These are phyloP conservation scores for Brachystomella parvula DNA, from an alignment of 1,140 invertebrate genomes.

Conservation along the genomic window DNA sequence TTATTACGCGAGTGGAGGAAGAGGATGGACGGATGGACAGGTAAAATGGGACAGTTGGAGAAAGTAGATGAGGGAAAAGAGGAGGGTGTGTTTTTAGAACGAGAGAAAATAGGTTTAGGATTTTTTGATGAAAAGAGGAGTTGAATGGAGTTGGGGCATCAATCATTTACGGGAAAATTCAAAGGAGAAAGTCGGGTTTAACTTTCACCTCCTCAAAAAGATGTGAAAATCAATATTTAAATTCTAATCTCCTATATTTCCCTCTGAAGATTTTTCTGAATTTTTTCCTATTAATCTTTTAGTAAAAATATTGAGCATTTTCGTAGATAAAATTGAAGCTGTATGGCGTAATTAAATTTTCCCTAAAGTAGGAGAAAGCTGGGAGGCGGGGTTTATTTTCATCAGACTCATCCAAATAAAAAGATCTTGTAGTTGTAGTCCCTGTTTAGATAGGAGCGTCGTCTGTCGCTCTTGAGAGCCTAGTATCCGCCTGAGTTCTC, in stretches of 20 bases:
- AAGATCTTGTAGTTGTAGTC: slow-evolving; percentile 6
- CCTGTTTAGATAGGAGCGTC: background rate
- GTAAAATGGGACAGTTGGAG: background rate
- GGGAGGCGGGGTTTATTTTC: too few species aligned
- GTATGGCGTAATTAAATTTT: too few species aligned
- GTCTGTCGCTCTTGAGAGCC: background rate
- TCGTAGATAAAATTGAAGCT: too few species aligned
- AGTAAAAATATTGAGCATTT: too few species aligned
- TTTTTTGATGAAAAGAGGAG: slow-evolving; percentile 3
- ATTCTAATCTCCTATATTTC: too few species aligned
- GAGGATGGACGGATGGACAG: slow-evolving; percentile 4
- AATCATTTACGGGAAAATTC: slow-evolving; percentile 28
- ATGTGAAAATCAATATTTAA: too few species aligned
- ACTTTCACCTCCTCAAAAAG: too few species aligned
- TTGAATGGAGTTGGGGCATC: slow-evolving; percentile 17
- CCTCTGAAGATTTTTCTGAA: too few species aligned
- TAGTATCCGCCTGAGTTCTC: background rate
- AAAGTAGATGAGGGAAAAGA: background rate
- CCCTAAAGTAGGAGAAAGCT: too few species aligned
- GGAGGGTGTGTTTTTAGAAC: background rate
- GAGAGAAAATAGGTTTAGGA: background rate
- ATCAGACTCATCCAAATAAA: slow-evolving; percentile 11
- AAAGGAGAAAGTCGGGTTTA: too few species aligned
- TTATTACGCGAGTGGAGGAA: background rate
- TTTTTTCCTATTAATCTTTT: too few species aligned